Evolutionary conservation across 2,113 vertebrate genomes (phyloP).

Genomic region (Oreochromis niloticus): DNA sequence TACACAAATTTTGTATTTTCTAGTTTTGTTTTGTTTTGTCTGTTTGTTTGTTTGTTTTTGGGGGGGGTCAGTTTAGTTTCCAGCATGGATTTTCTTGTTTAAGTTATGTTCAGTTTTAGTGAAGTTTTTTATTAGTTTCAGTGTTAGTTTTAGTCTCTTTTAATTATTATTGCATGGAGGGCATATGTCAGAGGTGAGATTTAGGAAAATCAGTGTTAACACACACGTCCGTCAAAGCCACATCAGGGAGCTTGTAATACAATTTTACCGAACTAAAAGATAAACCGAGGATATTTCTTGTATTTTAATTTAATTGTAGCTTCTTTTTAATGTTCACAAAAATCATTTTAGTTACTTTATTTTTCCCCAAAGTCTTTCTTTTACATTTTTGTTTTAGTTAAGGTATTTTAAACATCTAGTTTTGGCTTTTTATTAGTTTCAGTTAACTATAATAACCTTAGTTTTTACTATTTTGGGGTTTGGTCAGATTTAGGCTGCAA

Average conservation of each 20-base stretch:
- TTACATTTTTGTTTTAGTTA: neutral
- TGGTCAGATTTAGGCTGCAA: neutral
- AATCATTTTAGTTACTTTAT: neutral
- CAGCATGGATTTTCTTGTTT: neutral
- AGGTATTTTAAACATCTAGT: neutral
- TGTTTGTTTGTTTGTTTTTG: accelerated
- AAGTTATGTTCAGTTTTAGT: neutral
- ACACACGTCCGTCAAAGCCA: neutral
- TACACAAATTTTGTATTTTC: neutral
- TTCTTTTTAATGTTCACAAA: neutral
- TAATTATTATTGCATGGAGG: neutral
- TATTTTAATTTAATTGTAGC: neutral
- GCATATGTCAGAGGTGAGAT: neutral
- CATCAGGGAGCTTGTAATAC: neutral
- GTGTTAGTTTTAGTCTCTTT: neutral
- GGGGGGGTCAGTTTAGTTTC: neutral
- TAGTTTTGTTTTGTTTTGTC: accelerated
- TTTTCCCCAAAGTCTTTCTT: neutral
- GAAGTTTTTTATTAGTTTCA: accelerated
- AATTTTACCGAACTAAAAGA: neutral
- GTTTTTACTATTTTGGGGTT: neutral
- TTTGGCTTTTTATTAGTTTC: neutral
- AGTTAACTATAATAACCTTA: neutral
- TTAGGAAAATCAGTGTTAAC: neutral
- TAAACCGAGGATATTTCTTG: neutral